These are phyloP conservation scores for Neuroterus valhalla DNA, from an alignment of 1,140 invertebrate species.

Conservation along the genomic window DNA sequence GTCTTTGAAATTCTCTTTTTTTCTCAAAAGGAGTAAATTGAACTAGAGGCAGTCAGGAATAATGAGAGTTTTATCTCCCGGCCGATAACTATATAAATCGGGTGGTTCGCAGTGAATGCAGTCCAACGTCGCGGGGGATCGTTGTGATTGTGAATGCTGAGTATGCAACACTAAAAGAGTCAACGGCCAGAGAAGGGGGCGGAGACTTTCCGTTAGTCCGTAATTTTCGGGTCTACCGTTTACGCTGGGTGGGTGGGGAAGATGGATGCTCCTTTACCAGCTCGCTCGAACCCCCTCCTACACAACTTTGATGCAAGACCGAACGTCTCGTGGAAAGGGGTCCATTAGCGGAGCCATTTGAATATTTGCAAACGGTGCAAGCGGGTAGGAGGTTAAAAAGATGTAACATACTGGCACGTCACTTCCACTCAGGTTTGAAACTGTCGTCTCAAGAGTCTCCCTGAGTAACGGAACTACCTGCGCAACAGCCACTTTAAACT, in stretches of 20 bases:
- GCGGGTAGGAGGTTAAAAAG: slow-evolving; percentile 67
- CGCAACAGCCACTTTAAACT: slow-evolving; percentile 58
- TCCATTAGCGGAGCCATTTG: slow-evolving; percentile 73
- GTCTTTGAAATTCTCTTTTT: neutral
- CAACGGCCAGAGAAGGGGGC: slow-evolving; percentile 43
- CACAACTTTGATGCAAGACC: slow-evolving; percentile 71
- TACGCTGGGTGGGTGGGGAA: slow-evolving; percentile 62
- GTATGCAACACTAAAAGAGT: slow-evolving; percentile 33
- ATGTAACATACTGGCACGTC: slow-evolving; percentile 70
- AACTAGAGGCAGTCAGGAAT: slow-evolving; percentile 28
- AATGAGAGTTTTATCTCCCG: slow-evolving; percentile 22
- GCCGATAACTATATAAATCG: slow-evolving; percentile 26
- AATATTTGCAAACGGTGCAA: slow-evolving; percentile 73
- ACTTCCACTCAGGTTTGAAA: slow-evolving; percentile 65
- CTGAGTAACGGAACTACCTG: slow-evolving; percentile 56
- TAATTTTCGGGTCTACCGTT: slow-evolving; percentile 67
- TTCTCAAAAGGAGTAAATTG: slow-evolving; percentile 13
- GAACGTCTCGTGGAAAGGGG: slow-evolving; percentile 51
- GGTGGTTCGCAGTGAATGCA: slow-evolving; percentile 9
- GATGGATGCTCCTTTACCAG: slow-evolving; percentile 65
- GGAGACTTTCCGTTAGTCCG: slow-evolving; percentile 64
- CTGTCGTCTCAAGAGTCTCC: slow-evolving; percentile 26
- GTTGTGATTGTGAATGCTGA: neutral
- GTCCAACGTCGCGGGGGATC: slow-evolving; percentile 18
- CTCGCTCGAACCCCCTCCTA: slow-evolving; percentile 51